Percentiles rank a stretch among this genome's conserved stretches.
phyloP scores from a whole-genome alignment of 2,113 vertebrate species.

The Tragelaphus buxtoni region DNA sequence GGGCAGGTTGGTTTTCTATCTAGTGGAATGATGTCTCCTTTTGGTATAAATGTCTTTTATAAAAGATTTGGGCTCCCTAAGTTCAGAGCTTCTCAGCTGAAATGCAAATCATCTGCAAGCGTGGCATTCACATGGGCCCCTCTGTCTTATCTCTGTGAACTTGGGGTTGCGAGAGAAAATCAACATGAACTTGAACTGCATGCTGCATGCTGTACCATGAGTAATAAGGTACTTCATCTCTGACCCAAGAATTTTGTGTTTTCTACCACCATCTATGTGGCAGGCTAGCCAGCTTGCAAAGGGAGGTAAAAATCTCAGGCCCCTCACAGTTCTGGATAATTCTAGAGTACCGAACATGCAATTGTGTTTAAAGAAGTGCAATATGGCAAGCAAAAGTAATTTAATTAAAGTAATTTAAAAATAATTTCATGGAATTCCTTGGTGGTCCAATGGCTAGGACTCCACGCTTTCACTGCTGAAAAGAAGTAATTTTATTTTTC shows the following conservation, averaged over 20 bases:
- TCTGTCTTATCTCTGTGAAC: not conserved
- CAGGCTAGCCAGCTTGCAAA: not conserved
- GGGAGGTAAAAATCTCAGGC: not conserved
- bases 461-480: not conserved
- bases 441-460: not conserved
- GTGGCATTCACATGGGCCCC: not conserved
- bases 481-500: not conserved
- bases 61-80: not conserved
- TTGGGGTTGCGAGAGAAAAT: not conserved
- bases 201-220: not conserved
- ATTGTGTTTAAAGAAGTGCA: not conserved
- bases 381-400: not conserved
- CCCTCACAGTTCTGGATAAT: not conserved
- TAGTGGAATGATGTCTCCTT: not conserved
- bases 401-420: not conserved
- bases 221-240: not conserved
- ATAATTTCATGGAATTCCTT: not conserved
- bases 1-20: not conserved
- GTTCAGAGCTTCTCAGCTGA: not conserved
- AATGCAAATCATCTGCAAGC: not conserved
- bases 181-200: not conserved
- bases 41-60: not conserved
- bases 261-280: not conserved
- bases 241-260: not conserved
- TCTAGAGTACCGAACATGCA: not conserved